Evolutionary conservation across 2,113 vertebrate genomes (phyloP).

Genomic region (Casuarius casuarius): DNA sequence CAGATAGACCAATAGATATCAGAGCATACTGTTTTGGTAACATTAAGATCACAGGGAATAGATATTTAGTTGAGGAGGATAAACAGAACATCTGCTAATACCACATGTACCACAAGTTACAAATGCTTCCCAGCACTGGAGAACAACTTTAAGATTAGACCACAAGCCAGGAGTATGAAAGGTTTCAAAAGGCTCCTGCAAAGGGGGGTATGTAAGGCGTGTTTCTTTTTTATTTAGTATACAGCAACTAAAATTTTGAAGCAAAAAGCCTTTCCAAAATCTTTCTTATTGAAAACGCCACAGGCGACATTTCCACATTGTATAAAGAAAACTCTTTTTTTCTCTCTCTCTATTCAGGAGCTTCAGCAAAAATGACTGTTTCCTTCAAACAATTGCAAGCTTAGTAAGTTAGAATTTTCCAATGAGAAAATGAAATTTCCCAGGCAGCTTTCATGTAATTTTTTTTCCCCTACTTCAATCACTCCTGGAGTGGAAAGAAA

Average conservation of each 20-base stretch:
- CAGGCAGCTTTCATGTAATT: neutral
- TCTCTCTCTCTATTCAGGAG: neutral
- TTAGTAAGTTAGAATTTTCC: neutral
- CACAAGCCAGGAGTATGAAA: neutral
- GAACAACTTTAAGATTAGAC: neutral
- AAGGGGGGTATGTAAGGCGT: neutral
- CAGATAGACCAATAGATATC: neutral
- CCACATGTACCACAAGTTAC: neutral
- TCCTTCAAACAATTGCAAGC: neutral
- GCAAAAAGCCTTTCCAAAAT: neutral
- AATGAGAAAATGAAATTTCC: constrained; percentile 17
- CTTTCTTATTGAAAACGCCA: neutral
- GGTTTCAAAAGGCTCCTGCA: neutral
- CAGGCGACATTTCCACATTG: neutral
- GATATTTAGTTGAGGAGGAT: neutral
- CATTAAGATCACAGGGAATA: neutral
- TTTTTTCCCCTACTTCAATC: neutral
- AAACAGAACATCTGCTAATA: neutral
- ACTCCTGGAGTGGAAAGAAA: constrained; percentile 31
- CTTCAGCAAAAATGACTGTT: neutral
- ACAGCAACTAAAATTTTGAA: neutral
- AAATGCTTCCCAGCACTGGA: neutral
- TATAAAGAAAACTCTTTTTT: neutral
- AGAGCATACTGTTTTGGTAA: neutral
- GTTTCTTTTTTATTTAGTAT: neutral